Evolutionary conservation across 1,140 invertebrate genomes (phyloP).

Genomic region (Danaus plexippus): DNA sequence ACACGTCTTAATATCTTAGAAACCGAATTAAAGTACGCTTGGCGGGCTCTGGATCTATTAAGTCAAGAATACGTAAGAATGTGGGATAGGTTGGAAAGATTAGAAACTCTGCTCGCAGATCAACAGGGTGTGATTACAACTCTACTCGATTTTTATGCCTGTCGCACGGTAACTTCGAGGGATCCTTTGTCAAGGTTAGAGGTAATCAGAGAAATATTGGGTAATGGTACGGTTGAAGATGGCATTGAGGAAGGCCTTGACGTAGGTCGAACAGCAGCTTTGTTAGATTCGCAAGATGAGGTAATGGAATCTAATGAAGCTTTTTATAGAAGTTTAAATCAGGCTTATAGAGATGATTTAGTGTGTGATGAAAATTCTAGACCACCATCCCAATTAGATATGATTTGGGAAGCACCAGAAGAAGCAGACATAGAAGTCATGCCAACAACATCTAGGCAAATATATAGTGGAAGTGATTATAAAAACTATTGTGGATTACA

Average conservation of each 20-base stretch:
- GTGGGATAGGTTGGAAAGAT: slow-evolving; percentile 92
- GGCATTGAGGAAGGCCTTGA: slow-evolving; percentile 75
- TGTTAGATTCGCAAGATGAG: slow-evolving; percentile 60
- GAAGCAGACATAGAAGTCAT: slow-evolving; percentile 70
- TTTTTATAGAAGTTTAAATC: slow-evolving; percentile 90
- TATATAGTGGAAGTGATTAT: slow-evolving; percentile 84
- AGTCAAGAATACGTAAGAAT: slow-evolving; percentile 95
- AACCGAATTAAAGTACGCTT: slow-evolving; percentile 91
- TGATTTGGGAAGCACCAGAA: slow-evolving; percentile 84
- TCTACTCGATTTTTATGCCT: slow-evolving; percentile 84
- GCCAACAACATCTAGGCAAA: slow-evolving; percentile 69
- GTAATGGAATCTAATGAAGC: slow-evolving; percentile 85
- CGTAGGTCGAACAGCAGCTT: slow-evolving; percentile 52
- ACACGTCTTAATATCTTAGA: slow-evolving; percentile 89
- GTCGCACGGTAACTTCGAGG: slow-evolving; percentile 58
- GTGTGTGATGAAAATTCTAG: slow-evolving; percentile 76
- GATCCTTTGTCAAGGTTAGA: slow-evolving; percentile 70
- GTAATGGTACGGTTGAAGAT: slow-evolving; percentile 75
- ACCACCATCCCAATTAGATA: slow-evolving; percentile 80
- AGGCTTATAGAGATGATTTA: slow-evolving; percentile 86
- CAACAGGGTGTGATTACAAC: slow-evolving; percentile 94
- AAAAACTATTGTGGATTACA: slow-evolving; percentile 80
- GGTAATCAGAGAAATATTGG: slow-evolving; percentile 74
- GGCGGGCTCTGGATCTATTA: slow-evolving; percentile 90
- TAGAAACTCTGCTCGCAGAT: slow-evolving; percentile 90